Evolutionary conservation across 2,797 vertebrate species (phyloP).

Genomic region (Pangasius krempfi): DNA sequence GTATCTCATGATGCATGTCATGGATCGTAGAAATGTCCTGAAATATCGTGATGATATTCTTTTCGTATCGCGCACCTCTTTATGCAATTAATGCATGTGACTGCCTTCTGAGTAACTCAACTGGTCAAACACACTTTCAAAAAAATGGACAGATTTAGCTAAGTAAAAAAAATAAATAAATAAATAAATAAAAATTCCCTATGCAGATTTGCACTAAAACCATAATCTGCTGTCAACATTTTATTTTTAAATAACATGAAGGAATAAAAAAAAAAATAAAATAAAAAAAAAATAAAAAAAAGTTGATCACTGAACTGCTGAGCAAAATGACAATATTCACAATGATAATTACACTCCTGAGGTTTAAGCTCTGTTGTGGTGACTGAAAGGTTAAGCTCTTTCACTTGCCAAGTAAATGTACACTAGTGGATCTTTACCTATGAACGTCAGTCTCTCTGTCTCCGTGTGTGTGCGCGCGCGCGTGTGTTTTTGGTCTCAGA

Average conservation of each 20-base stretch:
- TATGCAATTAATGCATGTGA: not conserved
- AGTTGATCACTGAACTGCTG: not conserved
- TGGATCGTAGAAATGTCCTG: not conserved
- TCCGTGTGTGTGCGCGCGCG: not conserved
- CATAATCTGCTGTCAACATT: not conserved
- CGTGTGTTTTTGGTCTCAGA: slow-evolving; percentile 55
- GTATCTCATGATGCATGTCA: not conserved
- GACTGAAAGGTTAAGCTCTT: not conserved
- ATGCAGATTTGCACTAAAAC: not conserved
- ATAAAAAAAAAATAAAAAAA: no score
- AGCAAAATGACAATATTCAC: not conserved
- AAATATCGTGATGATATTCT: not conserved
- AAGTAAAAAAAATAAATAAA: not conserved
- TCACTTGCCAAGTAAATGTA: not conserved
- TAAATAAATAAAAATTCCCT: no score
- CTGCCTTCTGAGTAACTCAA: not conserved
- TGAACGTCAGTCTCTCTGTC: slow-evolving; percentile 47
- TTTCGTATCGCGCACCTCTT: not conserved
- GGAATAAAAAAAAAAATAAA: not conserved
- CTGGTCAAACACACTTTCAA: not conserved
- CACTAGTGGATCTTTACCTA: slow-evolving; percentile 39
- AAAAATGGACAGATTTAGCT: not conserved
- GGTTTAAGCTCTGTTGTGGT: not conserved
- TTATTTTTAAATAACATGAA: not conserved
- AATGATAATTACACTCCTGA: not conserved